Base-by-base conservation (phyloP, 2,888 invertebrate species). In the Hypolimnas misippus region DNA sequence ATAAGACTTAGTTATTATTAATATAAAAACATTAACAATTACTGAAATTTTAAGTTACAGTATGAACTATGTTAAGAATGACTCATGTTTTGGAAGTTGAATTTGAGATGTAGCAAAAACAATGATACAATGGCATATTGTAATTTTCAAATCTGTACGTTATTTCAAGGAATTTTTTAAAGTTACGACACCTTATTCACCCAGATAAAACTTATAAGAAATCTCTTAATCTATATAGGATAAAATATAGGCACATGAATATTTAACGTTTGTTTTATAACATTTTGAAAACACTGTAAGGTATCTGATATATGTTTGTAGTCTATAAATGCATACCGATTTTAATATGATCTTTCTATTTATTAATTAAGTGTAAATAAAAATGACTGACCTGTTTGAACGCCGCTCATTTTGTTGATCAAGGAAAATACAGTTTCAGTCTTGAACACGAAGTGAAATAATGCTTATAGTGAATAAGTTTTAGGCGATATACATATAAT, bases 301-400 rank as follows among this genome's bases (percentile, higher is more conserved):
- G n/a, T n/a, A 3, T 3, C 2, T 2, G 12, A n/a, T n/a, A 3
- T 38, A 38, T 2, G 10, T 38, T 12, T 38, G n/a, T 3, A 3
- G 35, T 38, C 12, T 38, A 38, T n/a, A 38, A 38, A 38, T 35
- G 33, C 12, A 35, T 35, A 3, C 10, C 0, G 44, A 2, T 44
- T 31, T 50, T 29, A 29, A 17, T 31, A 38, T 16, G 16, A 44
- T 4, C 6, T 14, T n/a, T 49, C 2, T 16, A 42, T 19, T 38
- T 54, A 40, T 25, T 35, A 51, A 7, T 16, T 16, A 33, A 60
- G 19, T 40, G 19, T 62, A 66, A 63, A 57, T 59, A 66, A 63
- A 63, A 57, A 65, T 56, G 66, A 76, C 84, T 74, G 76, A 86
- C 89, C 89, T 81, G 88, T 84, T 77, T 85, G 88, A 69, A 89